Percentiles rank a stretch among this genome's conserved stretches.
Evolutionary conservation across 1,140 invertebrate genomes (phyloP).

Genomic region (Pseudoatta argentina): DNA sequence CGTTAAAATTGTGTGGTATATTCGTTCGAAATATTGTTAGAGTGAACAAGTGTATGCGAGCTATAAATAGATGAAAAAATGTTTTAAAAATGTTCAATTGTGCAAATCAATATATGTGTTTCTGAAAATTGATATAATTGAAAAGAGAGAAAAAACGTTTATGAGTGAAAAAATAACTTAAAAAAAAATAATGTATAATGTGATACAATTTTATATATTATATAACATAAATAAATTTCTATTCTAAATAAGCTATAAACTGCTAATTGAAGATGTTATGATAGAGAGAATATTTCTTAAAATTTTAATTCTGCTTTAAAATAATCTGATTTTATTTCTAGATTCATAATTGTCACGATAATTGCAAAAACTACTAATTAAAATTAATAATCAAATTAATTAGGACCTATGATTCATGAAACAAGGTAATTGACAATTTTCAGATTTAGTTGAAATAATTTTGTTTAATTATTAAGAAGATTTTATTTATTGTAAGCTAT

Average conservation of each 20-base stretch:
- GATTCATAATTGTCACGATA: not conserved
- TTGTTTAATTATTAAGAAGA: not conserved
- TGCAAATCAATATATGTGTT: not conserved
- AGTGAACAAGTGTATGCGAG: not conserved
- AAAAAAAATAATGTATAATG: not conserved
- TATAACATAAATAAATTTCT: not conserved
- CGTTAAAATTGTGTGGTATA: not conserved
- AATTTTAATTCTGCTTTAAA: not conserved
- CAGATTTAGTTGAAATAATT: not conserved
- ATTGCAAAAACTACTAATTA: not conserved
- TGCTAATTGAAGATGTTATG: not conserved
- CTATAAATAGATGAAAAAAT: not conserved
- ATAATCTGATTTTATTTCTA: not conserved
- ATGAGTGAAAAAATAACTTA: not conserved
- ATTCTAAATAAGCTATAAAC: not conserved
- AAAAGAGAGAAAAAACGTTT: not conserved
- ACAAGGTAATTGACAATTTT: constrained; percentile 17
- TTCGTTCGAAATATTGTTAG: not conserved
- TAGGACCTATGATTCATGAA: not conserved
- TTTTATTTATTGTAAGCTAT: constrained; percentile 1
- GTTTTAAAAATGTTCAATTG: not conserved
- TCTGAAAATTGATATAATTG: not conserved
- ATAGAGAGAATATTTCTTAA: not conserved
- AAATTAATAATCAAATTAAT: constrained; percentile 21
- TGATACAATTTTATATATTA: not conserved